Conservation (phyloP, 1,140 invertebrate species). For the Drosophila pandora region DNA sequence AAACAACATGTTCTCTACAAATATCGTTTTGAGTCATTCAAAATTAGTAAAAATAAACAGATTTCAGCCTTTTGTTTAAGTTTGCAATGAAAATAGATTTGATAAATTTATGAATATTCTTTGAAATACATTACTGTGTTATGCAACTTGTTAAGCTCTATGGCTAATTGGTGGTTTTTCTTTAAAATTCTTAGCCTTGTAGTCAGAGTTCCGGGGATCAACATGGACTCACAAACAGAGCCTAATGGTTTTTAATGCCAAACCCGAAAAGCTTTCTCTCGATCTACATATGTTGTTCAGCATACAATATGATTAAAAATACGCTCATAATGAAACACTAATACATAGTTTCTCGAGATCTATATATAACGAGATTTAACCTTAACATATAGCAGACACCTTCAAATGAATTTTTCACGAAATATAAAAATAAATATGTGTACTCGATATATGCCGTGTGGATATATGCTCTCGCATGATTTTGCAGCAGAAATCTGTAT, state of each 20-base stretch:
- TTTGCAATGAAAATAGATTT: background rate
- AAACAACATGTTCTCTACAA: slow-evolving; percentile 24
- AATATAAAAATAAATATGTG: slow-evolving; percentile 80
- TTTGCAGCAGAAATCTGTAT: slow-evolving; percentile 49
- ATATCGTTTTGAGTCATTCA: slow-evolving; percentile 51
- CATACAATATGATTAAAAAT: slow-evolving; percentile 35
- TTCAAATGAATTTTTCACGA: slow-evolving; percentile 73
- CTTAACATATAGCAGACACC: slow-evolving; percentile 81
- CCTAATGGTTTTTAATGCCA: slow-evolving; percentile 46
- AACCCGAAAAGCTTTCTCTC: slow-evolving; percentile 56
- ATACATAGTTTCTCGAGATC: slow-evolving; percentile 47
- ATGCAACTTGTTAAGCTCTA: background rate
- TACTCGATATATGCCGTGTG: slow-evolving; percentile 27
- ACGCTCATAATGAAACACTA: slow-evolving; percentile 34
- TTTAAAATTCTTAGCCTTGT: slow-evolving; percentile 8
- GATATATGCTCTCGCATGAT: slow-evolving; percentile 35
- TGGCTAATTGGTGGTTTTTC: background rate
- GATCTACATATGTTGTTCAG: slow-evolving; percentile 29
- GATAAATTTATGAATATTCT: slow-evolving; percentile 8
- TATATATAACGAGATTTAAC: slow-evolving; percentile 68
- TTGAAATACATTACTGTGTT: slow-evolving; percentile 4
- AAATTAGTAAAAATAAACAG: slow-evolving; percentile 33
- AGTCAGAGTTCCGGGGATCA: slow-evolving; percentile 2
- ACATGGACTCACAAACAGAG: slow-evolving; percentile 38
- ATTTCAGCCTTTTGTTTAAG: slow-evolving; percentile 15